These are phyloP conservation scores for Marmota monax DNA, from an alignment of 2,113 vertebrate species.

Conservation along the genomic window DNA sequence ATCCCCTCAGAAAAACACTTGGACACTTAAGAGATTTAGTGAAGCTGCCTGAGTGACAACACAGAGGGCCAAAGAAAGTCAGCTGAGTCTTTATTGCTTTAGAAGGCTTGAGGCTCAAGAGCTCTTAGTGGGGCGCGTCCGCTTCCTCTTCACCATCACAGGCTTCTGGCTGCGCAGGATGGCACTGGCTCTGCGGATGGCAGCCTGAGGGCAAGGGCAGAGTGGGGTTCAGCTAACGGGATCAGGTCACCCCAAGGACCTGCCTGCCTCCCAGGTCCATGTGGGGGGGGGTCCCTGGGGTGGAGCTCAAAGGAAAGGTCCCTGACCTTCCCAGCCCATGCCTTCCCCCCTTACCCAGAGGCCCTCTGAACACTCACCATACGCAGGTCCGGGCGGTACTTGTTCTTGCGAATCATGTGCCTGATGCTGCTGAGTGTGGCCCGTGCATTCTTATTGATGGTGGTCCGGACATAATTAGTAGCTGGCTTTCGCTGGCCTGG, in stretches of 20 bases:
- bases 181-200: constrained; percentile 93
- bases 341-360: fast-evolving
- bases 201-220: constrained; percentile 85
- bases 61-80: too few relatives aligned
- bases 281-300: too few relatives aligned
- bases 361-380: constrained; percentile 88
- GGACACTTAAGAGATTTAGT: too few relatives aligned
- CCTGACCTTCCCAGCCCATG: fast-evolving
- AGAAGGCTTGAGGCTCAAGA: constrained; percentile 4
- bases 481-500: constrained; percentile 93
- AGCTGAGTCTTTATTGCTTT: constrained; percentile 69
- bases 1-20: not conserved
- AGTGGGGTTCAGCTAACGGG: not conserved
- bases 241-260: too few relatives aligned
- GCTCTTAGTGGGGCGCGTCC: constrained; percentile 92
- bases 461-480: constrained; percentile 91
- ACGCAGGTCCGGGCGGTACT: constrained; percentile 94
- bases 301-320: too few relatives aligned
- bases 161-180: constrained; percentile 97
- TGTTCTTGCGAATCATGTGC: constrained; percentile 95
- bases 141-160: constrained; percentile 95
- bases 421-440: constrained; percentile 94
- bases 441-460: constrained; percentile 95
- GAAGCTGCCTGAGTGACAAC: too few relatives aligned
- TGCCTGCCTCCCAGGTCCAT: not conserved